These are phyloP conservation scores for Monoplex corrugatus DNA, from an alignment of 2,888 invertebrate genomes.

Conservation along the genomic window DNA sequence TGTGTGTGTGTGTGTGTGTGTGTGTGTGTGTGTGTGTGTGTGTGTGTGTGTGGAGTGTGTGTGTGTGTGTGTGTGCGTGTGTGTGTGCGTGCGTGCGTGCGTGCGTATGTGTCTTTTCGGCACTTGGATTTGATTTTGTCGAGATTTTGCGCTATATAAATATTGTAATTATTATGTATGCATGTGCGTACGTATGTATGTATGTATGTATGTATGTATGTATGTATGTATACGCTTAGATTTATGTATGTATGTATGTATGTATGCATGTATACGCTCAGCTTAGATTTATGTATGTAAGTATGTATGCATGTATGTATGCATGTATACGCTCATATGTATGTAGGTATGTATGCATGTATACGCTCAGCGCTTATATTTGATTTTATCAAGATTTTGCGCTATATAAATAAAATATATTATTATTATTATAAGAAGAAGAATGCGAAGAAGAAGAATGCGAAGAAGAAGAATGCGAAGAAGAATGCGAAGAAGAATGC, in stretches of 20 bases:
- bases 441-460: no score
- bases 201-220: background rate
- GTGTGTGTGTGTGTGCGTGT: background rate
- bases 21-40: background rate
- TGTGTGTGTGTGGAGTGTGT: background rate
- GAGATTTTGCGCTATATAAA: background rate
- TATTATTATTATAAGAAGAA: no score
- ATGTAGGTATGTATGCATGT: background rate
- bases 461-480: no score
- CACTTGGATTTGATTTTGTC: background rate
- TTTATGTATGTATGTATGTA: background rate
- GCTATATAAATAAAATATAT: no score
- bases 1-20: conserved; percentile 1
- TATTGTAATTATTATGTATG: background rate
- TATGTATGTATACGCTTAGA: background rate
- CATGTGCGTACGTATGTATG: conserved; percentile 7
- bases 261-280: no score
- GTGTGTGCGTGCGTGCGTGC: background rate
- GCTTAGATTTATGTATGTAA: no score
- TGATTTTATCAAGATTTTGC: no score
- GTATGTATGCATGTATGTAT: no score
- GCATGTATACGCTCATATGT: background rate
- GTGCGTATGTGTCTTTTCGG: background rate
- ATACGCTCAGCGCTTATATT: no score
- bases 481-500: no score